phyloP scores from a whole-genome alignment of 2,797 vertebrate genomes.

The Alosa sapidissima region DNA sequence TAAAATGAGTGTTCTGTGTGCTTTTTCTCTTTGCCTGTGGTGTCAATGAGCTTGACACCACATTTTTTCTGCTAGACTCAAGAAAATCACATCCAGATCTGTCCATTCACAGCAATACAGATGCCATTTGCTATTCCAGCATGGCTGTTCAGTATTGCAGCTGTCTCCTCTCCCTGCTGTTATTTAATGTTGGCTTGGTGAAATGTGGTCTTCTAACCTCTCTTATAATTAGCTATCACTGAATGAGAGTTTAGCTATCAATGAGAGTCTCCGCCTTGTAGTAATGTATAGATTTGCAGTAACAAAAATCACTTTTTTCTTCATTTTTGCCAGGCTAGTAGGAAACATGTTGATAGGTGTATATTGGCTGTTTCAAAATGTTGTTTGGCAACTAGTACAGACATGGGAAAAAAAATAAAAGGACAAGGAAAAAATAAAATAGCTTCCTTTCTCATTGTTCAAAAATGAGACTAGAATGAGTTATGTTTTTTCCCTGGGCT shows the following conservation, averaged over 20 bases:
- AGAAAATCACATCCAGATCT: not conserved
- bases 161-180: not conserved
- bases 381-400: not conserved
- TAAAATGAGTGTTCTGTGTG: too few relatives aligned
- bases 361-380: not conserved
- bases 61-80: not conserved
- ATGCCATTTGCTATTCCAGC: not conserved
- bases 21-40: not conserved
- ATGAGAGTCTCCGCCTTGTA: not conserved
- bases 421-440: not conserved
- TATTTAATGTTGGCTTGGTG: not conserved
- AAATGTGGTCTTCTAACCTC: not conserved
- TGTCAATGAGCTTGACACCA: not conserved
- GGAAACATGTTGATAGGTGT: not conserved
- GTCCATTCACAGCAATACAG: not conserved
- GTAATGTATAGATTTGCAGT: not conserved
- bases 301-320: not conserved
- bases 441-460: not conserved
- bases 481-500: not conserved
- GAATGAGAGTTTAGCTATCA: too few relatives aligned
- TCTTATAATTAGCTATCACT: not conserved
- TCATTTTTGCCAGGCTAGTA: not conserved
- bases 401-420: not conserved
- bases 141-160: not conserved
- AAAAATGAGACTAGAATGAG: slow-evolving; percentile 2